phyloP scores from a whole-genome alignment of 1,140 invertebrate genomes.

The Drosophila kurseongensis region DNA sequence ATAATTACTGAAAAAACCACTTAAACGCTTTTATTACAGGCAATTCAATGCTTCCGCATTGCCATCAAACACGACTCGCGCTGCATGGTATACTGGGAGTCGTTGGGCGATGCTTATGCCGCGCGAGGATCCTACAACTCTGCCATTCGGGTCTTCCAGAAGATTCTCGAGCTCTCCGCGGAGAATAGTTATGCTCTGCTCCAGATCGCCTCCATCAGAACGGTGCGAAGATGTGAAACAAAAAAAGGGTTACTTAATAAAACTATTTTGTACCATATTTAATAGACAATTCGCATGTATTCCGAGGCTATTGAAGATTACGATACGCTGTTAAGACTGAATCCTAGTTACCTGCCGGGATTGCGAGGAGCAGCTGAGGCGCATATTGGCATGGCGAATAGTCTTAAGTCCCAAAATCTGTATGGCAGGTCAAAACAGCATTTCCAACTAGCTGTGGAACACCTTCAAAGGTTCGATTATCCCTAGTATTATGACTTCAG shows the following conservation, averaged over 20 bases:
- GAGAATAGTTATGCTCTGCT: conserved; percentile 90
- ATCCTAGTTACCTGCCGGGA: conserved; percentile 89
- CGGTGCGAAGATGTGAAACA: conserved; percentile 69
- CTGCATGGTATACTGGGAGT: conserved; percentile 92
- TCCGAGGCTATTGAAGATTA: conserved; percentile 90
- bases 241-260: not conserved
- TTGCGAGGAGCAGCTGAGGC: conserved; percentile 92
- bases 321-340: conserved; percentile 87
- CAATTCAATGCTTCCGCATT: conserved; percentile 91
- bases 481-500: too few species aligned
- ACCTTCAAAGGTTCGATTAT: conserved; percentile 85
- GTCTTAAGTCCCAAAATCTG: conserved; percentile 87
- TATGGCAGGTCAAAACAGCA: conserved; percentile 88
- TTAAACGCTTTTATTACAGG: conserved; percentile 65
- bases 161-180: conserved; percentile 89
- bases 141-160: conserved; percentile 93
- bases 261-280: not conserved
- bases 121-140: conserved; percentile 93
- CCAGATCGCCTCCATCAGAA: conserved; percentile 92
- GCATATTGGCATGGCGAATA: conserved; percentile 88
- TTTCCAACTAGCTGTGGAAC: conserved; percentile 88
- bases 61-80: conserved; percentile 90
- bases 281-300: conserved; percentile 87
- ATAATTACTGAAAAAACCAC: not conserved
- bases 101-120: conserved; percentile 94